Conservation (phyloP, 2,888 invertebrate species). For the Acanthosoma haemorrhoidale region DNA sequence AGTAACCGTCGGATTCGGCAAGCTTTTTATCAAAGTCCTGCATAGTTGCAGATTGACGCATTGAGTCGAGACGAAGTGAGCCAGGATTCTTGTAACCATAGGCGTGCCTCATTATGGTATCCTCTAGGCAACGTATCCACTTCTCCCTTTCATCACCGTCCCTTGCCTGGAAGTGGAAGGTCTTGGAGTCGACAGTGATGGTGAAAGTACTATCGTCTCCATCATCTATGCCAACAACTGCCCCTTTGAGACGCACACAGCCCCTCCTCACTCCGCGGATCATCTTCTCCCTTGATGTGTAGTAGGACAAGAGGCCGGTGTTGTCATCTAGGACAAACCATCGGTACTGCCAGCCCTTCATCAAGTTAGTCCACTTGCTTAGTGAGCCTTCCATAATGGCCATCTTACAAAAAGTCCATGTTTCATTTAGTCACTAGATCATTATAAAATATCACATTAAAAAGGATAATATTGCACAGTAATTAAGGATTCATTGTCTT, state of each 20-base stretch:
- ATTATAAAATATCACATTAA: not conserved
- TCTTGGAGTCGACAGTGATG: constrained; percentile 97
- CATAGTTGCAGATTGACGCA: constrained; percentile 54
- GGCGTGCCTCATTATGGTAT: constrained; percentile 82
- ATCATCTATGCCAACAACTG: constrained; percentile 97
- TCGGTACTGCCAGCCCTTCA: constrained; percentile 98
- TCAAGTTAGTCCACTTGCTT: constrained; percentile 96
- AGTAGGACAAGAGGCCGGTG: constrained; percentile 92
- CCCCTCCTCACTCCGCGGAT: constrained; percentile 92
- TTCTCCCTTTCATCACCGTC: constrained; percentile 91
- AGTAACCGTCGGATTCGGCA: constrained; percentile 90
- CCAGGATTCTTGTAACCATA: constrained; percentile 47
- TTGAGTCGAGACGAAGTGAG: constrained; percentile 53
- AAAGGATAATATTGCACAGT: not conserved
- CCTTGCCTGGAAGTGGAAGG: constrained; percentile 97
- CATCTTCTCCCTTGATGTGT: constrained; percentile 99
- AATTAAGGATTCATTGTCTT: constrained; percentile 7
- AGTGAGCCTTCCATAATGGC: constrained; percentile 80
- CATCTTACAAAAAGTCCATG: constrained; percentile 33
- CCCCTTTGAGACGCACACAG: constrained; percentile 93
- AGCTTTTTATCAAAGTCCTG: constrained; percentile 67
- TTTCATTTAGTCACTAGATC: constrained; percentile 19
- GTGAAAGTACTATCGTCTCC: constrained; percentile 99
- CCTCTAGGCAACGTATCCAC: constrained; percentile 94
- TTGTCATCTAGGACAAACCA: constrained; percentile 99